Evolutionary conservation across 64 coral and sea anemone species (phyloP).

Genomic region (Anthopleura sola): DNA sequence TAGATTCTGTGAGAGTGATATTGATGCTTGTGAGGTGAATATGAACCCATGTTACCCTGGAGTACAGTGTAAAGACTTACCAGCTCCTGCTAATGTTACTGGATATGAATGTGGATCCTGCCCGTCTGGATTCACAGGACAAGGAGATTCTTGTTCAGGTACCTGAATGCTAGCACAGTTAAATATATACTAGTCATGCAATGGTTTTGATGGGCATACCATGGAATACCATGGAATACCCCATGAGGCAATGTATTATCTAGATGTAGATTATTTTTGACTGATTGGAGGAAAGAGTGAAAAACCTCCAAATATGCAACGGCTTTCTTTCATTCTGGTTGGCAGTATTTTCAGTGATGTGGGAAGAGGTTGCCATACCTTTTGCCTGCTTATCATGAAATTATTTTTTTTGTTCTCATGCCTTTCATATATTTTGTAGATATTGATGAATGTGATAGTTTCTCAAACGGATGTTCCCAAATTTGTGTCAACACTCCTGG

Average conservation of each 20-base stretch:
- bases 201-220: too few relatives aligned
- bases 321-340: too few relatives aligned
- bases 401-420: background rate
- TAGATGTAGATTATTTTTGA: too few relatives aligned
- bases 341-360: too few relatives aligned
- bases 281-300: too few relatives aligned
- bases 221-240: too few relatives aligned
- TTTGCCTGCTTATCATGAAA: background rate
- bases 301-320: too few relatives aligned
- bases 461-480: slow-evolving; percentile 10
- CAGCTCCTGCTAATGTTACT: slow-evolving; percentile 39
- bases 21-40: slow-evolving; percentile 48
- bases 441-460: slow-evolving; percentile 34
- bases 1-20: slow-evolving; percentile 42
- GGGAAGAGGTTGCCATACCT: too few relatives aligned
- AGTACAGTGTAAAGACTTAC: slow-evolving; percentile 49
- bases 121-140: slow-evolving; percentile 38
- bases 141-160: slow-evolving; percentile 43
- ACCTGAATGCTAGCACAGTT: background rate
- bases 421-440: slow-evolving; percentile 28
- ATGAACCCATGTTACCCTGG: slow-evolving; percentile 54
- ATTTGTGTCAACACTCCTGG: slow-evolving; percentile 42
- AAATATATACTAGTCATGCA: too few relatives aligned
- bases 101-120: slow-evolving; percentile 53
- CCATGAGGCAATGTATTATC: too few relatives aligned